Conservation (phyloP, 1,140 invertebrate species). For the Chymomyza costata region DNA sequence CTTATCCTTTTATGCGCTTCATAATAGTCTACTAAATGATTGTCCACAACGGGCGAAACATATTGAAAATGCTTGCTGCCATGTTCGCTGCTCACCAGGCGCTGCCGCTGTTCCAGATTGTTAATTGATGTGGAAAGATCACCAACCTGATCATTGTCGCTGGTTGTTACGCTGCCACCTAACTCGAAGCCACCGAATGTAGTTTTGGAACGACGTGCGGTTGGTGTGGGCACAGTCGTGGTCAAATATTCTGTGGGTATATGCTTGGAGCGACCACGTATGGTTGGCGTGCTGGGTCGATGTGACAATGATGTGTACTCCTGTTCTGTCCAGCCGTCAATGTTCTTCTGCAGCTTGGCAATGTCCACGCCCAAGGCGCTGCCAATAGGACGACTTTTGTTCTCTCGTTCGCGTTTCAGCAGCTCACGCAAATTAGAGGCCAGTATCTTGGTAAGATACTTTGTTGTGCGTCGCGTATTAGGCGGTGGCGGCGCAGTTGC, state of each 20-base stretch:
- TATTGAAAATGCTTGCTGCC: constrained; percentile 39
- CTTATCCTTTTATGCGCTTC: too few relatives aligned
- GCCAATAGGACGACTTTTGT: constrained; percentile 23
- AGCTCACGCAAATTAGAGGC: constrained; percentile 64
- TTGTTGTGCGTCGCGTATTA: constrained; percentile 44
- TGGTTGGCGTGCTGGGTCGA: constrained; percentile 77
- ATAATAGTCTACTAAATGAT: constrained; percentile 46
- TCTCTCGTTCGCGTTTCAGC: constrained; percentile 61
- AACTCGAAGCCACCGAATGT: constrained; percentile 53
- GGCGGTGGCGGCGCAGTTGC: constrained; percentile 53
- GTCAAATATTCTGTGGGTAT: constrained; percentile 87
- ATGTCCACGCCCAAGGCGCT: constrained; percentile 81
- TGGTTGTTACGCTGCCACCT: constrained; percentile 37
- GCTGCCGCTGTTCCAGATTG: constrained; percentile 58
- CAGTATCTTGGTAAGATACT: constrained; percentile 70
- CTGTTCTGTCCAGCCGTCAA: constrained; percentile 89
- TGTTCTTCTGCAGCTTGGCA: constrained; percentile 85
- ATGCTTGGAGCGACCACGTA: constrained; percentile 81
- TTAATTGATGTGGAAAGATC: constrained; percentile 64
- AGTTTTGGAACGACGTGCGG: constrained; percentile 66
- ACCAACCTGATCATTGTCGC: constrained; percentile 51
- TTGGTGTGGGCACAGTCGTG: constrained; percentile 75
- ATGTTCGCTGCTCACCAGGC: constrained; percentile 21
- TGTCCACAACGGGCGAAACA: constrained; percentile 45
- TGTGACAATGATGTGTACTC: constrained; percentile 80